Conservation (phyloP, 2,797 vertebrate species). For the Phataginus tricuspis region DNA sequence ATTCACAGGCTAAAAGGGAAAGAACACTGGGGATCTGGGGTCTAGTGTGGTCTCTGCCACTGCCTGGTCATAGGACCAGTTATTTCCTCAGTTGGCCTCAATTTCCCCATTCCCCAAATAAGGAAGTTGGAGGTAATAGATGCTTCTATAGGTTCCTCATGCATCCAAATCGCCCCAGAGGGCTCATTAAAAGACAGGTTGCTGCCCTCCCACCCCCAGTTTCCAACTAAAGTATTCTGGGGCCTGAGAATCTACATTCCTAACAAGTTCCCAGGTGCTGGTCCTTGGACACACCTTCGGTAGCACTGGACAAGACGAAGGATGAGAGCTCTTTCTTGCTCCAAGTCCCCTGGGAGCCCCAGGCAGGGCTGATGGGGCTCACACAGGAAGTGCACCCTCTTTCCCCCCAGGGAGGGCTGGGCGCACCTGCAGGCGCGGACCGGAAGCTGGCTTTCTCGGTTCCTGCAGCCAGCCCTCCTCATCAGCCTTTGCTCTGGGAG, state of each 20-base stretch:
- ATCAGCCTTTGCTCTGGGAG: background rate
- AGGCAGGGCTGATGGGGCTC: background rate
- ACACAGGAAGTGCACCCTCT: background rate
- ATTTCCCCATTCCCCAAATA: conserved; percentile 48
- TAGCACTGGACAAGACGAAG: background rate
- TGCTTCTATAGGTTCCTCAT: background rate
- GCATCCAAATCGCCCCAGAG: background rate
- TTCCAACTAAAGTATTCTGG: background rate
- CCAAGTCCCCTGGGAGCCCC: background rate
- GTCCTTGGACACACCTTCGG: background rate
- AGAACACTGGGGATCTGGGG: background rate
- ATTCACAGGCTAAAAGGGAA: background rate
- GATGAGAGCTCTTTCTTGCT: background rate
- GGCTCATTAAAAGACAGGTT: background rate
- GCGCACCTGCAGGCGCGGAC: too few relatives aligned
- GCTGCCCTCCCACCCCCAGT: too few relatives aligned
- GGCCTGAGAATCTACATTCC: background rate
- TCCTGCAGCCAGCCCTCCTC: rapidly evolving
- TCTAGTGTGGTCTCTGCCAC: background rate
- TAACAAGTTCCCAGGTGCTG: background rate
- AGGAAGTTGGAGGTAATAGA: background rate
- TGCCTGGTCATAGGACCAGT: background rate
- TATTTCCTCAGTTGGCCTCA: background rate
- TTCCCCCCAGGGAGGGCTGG: background rate
- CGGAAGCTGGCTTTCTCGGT: background rate